Evolutionary conservation across 1,140 invertebrate genomes (phyloP), one percentile per base, ranked within the genome.

Genomic region (Bombus picipes): DNA sequence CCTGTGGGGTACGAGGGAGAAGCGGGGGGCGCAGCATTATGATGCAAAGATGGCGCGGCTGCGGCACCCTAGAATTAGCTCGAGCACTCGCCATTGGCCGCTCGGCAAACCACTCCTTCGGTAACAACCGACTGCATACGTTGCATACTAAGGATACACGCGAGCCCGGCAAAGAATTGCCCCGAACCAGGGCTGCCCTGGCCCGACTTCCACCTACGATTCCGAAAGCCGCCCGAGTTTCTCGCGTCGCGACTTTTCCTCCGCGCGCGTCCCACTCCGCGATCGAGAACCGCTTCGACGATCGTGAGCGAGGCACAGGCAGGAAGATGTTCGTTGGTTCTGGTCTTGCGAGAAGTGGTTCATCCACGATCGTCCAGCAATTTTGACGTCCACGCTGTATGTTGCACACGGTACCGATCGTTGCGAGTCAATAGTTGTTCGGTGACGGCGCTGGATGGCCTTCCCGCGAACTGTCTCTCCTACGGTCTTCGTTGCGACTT

Each of bases 11-110:
- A 47, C 73, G 71, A 65, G 81, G 78, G 83, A 57, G 62, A 39
- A 59, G 87, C 37, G 91, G 92, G 93, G 92, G 94, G 91, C 93
- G 90, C 90, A 92, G 92, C 93, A 95, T 95, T 95, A 95, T 95
- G 94, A 95, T 94, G 95, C 95, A 95, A 95, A 95, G 95, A 95
- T 95, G 95, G 95, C 94, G 94, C 94, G 92, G 93, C 92, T 92
- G 94, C 93, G 92, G 94, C 93, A 95, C 94, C 95, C 95, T 95
- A 95, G 95, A 95, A 95, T 95, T 95, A 95, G 94, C 93, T 94
- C 90, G 92, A 93, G 93, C 94, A 95, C 94, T 95, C 95, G 94
- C 95, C 95, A 95, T 95, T 95, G 95, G 95, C 93, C 94, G 94
- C 91, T 93, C 86, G 85, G 92, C 93, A 94, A 95, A 95, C 95